phyloP scores from a whole-genome alignment of 1,140 invertebrate genomes.

The Acromyrmex charruanus region DNA sequence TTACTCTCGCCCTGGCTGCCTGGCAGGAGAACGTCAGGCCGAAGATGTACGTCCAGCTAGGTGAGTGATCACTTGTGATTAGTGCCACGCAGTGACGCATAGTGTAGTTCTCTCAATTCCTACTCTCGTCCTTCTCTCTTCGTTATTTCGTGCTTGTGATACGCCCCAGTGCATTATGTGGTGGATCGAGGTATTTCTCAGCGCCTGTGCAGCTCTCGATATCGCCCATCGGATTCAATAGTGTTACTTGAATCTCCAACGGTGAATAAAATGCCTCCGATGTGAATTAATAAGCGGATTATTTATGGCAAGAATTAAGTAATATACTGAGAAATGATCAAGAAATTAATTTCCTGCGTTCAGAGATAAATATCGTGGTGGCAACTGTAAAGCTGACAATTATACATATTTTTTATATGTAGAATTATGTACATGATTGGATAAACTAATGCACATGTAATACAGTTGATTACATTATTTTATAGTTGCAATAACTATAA shows the following conservation, averaged over 20 bases:
- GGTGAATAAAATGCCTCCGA: not conserved
- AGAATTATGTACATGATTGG: no score
- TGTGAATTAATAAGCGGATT: not conserved
- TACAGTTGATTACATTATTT: no score
- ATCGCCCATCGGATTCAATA: not conserved
- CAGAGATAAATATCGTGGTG: no score
- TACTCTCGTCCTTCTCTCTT: not conserved
- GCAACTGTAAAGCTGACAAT: no score
- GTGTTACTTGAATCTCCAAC: not conserved
- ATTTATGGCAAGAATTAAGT: not conserved
- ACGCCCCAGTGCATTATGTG: constrained; percentile 2
- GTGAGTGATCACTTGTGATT: constrained; percentile 87
- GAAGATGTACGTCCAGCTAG: constrained; percentile 95
- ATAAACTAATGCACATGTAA: no score
- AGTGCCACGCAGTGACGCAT: not conserved
- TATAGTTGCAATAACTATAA: no score
- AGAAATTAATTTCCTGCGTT: not conserved
- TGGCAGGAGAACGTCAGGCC: constrained; percentile 95
- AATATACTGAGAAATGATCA: not conserved
- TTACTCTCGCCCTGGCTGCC: constrained; percentile 84
- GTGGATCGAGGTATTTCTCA: not conserved
- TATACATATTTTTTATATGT: no score
- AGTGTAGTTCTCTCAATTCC: not conserved
- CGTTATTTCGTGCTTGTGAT: not conserved
- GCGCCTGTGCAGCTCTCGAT: not conserved